Evolutionary conservation across 2,113 vertebrate genomes (phyloP).

Genomic region (Odocoileus virginianus): DNA sequence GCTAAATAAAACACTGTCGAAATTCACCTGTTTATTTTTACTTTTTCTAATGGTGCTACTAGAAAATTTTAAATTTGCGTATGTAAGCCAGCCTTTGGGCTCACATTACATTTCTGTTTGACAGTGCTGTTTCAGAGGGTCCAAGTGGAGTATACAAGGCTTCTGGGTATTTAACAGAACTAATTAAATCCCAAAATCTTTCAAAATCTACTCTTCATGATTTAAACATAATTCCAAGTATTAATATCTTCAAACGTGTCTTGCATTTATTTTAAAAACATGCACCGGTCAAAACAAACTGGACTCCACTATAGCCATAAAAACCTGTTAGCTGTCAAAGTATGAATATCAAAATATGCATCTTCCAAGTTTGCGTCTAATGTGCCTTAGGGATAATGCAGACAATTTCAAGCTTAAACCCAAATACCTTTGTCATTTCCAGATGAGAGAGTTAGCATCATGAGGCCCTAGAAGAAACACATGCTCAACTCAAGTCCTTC

Average conservation of each 20-base stretch:
- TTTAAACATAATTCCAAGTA: slow-evolving; percentile 46
- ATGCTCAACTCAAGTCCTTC: slow-evolving; percentile 43
- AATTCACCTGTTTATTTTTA: neutral
- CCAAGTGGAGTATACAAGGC: slow-evolving; percentile 1
- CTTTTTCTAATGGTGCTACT: neutral
- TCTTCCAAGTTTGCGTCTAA: slow-evolving; percentile 26
- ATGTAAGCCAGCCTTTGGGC: neutral
- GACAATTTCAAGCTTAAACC: slow-evolving; percentile 37
- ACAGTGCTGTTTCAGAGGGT: slow-evolving; percentile 35
- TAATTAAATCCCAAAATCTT: neutral
- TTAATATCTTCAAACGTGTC: slow-evolving; percentile 36
- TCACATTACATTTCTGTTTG: neutral
- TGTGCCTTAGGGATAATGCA: slow-evolving; percentile 22
- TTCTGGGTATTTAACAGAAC: neutral
- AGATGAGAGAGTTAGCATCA: slow-evolving; percentile 62
- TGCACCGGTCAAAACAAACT: slow-evolving; percentile 68
- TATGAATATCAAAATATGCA: slow-evolving; percentile 23
- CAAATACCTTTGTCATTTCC: slow-evolving; percentile 24
- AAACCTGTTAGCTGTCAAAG: neutral
- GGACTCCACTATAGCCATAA: slow-evolving; percentile 29
- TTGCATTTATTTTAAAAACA: slow-evolving; percentile 56
- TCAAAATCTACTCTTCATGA: slow-evolving; percentile 38
- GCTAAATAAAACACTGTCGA: slow-evolving; percentile 25
- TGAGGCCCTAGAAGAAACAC: slow-evolving; percentile 65
- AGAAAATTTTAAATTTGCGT: neutral